Evolutionary conservation across 2,113 vertebrate species (phyloP).

Genomic region (Orcinus orca): DNA sequence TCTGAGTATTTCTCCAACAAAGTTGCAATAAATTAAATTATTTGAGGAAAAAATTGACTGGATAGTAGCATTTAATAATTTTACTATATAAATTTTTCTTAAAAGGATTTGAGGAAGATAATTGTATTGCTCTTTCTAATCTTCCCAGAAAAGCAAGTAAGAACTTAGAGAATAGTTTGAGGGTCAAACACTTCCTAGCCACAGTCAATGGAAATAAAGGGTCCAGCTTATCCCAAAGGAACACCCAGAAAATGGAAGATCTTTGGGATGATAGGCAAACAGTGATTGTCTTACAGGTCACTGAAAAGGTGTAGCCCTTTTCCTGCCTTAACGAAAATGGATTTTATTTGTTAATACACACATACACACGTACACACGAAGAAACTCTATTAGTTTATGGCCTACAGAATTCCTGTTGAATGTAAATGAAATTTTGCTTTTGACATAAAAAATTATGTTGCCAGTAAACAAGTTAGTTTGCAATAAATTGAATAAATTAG

Average conservation of each 20-base stretch:
- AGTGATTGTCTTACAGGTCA: not conserved
- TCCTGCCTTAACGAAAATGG: not conserved
- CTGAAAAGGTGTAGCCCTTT: not conserved
- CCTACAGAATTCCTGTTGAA: not conserved
- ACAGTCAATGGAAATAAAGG: not conserved
- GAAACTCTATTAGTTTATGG: not conserved
- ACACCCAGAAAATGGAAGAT: not conserved
- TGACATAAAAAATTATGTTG: not conserved
- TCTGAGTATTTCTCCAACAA: not conserved
- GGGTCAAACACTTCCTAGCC: not conserved
- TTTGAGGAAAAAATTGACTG: not conserved
- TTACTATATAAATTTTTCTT: not conserved
- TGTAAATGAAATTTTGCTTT: slow-evolving; percentile 5
- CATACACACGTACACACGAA: not conserved
- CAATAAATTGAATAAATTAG: not conserved
- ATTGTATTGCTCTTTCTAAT: not conserved
- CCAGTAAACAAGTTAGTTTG: not conserved
- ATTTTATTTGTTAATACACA: slow-evolving; percentile 9
- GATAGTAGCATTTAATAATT: slow-evolving; percentile 5
- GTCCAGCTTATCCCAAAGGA: not conserved
- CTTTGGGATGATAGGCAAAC: not conserved
- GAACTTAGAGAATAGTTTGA: not conserved
- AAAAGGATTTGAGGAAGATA: not conserved
- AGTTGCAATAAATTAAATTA: slow-evolving; percentile 30
- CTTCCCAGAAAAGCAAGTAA: not conserved